Conservation (phyloP, 1,140 invertebrate species). For the Berghia stephanieae region DNA sequence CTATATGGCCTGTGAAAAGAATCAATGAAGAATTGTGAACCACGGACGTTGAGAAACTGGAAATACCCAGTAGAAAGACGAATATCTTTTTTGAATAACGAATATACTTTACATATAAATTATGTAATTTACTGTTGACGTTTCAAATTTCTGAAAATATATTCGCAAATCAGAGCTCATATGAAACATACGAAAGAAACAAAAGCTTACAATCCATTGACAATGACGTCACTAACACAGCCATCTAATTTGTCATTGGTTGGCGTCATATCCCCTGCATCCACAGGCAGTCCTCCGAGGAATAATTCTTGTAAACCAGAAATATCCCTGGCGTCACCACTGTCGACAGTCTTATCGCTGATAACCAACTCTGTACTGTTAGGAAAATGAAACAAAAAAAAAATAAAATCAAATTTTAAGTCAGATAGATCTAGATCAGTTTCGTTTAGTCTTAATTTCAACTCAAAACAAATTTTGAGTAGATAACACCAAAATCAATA, state of each 20-base stretch:
- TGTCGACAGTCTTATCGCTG: constrained; percentile 74
- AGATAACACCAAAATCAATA: too few species aligned
- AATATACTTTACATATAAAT: too few species aligned
- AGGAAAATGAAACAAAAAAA: constrained; percentile 22
- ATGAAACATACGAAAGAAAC: not conserved
- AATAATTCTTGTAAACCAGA: constrained; percentile 69
- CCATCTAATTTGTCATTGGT: constrained; percentile 73
- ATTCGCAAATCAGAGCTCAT: not conserved
- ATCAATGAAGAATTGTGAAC: too few species aligned
- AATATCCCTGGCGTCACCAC: constrained; percentile 67
- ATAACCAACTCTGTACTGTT: constrained; percentile 73
- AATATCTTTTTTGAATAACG: too few species aligned
- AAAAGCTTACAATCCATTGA: constrained; percentile 78
- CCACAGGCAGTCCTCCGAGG: constrained; percentile 76
- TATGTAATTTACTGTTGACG: too few species aligned
- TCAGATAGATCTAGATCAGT: not conserved
- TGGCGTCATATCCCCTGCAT: constrained; percentile 70
- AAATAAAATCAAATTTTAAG: not conserved
- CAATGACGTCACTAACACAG: constrained; percentile 81
- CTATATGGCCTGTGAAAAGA: too few species aligned
- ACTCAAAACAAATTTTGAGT: not conserved
- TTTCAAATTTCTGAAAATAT: too few species aligned
- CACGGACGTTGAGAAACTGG: too few species aligned
- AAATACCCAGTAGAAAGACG: too few species aligned
- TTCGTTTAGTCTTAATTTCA: not conserved